Evolutionary conservation across 2,797 vertebrate species (phyloP).

Genomic region (Anguilla obscura): DNA sequence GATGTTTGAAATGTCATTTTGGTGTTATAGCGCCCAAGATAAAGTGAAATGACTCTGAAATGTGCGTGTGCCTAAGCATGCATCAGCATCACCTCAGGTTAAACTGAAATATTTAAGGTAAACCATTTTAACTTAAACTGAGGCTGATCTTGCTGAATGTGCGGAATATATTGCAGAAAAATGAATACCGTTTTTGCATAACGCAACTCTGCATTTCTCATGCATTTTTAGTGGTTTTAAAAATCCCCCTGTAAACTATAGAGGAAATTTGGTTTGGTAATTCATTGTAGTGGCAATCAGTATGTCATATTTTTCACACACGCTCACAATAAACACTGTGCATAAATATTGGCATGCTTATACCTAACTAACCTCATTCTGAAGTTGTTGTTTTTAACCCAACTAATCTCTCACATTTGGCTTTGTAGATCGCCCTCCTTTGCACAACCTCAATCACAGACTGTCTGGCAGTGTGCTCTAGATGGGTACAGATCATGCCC

Average conservation of each 20-base stretch:
- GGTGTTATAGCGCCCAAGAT: neutral
- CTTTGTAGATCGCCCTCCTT: too few species aligned
- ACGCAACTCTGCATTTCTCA: neutral
- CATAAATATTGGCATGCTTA: neutral
- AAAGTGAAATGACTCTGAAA: neutral
- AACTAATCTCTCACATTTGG: neutral
- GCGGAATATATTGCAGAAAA: neutral
- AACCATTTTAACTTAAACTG: neutral
- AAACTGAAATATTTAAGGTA: neutral
- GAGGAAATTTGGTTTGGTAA: neutral
- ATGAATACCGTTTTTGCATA: neutral
- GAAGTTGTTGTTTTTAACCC: neutral
- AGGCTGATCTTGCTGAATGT: neutral
- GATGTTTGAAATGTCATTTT: neutral
- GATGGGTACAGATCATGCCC: neutral
- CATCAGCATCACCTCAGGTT: neutral
- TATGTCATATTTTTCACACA: neutral
- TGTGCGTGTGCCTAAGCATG: neutral
- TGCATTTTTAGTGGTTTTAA: neutral
- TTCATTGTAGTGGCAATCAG: neutral
- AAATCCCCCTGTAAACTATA: neutral
- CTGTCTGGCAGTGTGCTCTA: neutral
- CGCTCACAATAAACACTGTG: constrained; percentile 2
- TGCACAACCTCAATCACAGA: neutral
- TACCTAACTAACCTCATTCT: neutral